These are phyloP conservation scores for Tigriopus japonicus DNA, from an alignment of 1,140 invertebrate species.

Conservation along the genomic window DNA sequence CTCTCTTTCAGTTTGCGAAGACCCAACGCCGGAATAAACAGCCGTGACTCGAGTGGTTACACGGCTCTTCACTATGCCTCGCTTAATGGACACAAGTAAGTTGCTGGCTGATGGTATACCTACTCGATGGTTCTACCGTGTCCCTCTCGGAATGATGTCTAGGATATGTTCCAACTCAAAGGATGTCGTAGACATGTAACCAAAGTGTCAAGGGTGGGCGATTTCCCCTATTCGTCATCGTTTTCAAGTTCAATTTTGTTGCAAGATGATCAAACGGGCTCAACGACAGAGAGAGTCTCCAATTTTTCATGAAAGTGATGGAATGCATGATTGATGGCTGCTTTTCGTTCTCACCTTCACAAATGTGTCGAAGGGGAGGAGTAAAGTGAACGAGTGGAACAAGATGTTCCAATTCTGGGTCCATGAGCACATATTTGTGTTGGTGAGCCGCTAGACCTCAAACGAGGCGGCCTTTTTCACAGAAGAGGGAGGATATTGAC, in stretches of 20 bases:
- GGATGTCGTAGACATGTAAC: no score
- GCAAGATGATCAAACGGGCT: not conserved
- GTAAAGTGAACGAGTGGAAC: no score
- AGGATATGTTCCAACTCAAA: no score
- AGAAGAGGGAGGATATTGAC: no score
- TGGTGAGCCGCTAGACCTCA: no score
- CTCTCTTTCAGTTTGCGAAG: constrained; percentile 51
- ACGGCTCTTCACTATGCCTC: constrained; percentile 84
- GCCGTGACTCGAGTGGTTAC: constrained; percentile 81
- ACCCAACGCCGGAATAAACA: constrained; percentile 62
- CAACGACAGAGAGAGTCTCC: not conserved
- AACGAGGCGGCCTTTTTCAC: no score
- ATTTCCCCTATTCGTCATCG: not conserved
- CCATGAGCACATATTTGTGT: no score
- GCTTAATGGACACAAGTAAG: constrained; percentile 77
- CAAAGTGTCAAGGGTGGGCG: not conserved
- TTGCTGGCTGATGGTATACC: constrained; percentile 19
- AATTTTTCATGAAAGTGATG: not conserved
- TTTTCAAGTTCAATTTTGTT: not conserved
- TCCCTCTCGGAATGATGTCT: no score
- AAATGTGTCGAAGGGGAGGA: not conserved
- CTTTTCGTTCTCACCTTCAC: not conserved
- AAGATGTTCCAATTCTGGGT: no score
- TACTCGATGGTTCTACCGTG: no score
- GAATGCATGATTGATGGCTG: not conserved